These are phyloP conservation scores for Pygoscelis antarcticus DNA, from an alignment of 2,113 vertebrate genomes.

Conservation along the genomic window DNA sequence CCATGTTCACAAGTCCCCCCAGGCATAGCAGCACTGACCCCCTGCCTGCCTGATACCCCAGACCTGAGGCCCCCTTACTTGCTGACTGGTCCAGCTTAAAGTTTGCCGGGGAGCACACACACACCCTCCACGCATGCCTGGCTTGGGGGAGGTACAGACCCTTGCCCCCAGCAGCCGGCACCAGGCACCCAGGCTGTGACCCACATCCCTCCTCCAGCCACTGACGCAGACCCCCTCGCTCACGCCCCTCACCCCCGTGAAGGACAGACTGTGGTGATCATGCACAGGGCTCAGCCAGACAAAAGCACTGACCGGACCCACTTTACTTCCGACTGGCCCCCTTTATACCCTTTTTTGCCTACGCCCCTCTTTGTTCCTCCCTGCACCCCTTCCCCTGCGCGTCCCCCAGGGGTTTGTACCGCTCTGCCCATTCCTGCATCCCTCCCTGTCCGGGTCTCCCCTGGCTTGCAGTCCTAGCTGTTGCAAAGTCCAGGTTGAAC, in stretches of 20 bases:
- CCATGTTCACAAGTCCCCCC: neutral
- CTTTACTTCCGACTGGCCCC: neutral
- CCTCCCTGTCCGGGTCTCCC: neutral
- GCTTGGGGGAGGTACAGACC: neutral
- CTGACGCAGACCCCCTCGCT: neutral
- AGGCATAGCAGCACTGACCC: neutral
- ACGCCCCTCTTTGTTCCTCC: neutral
- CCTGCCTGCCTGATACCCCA: neutral
- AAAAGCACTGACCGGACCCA: rapidly evolving
- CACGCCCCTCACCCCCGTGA: neutral
- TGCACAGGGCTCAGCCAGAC: neutral
- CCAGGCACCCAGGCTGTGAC: neutral
- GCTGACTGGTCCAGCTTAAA: neutral
- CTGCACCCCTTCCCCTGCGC: rapidly evolving
- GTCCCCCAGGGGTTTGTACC: neutral
- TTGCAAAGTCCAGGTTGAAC: neutral
- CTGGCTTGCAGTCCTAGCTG: neutral
- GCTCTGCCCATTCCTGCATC: neutral
- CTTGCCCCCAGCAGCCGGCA: neutral
- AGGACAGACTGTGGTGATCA: neutral
- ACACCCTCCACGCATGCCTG: rapidly evolving
- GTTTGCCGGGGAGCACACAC: neutral
- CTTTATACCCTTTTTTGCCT: neutral
- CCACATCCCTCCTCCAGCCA: neutral
- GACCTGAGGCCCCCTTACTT: neutral